Base-by-base conservation (phyloP, 2,113 vertebrate genomes). In the Piprites chloris region DNA sequence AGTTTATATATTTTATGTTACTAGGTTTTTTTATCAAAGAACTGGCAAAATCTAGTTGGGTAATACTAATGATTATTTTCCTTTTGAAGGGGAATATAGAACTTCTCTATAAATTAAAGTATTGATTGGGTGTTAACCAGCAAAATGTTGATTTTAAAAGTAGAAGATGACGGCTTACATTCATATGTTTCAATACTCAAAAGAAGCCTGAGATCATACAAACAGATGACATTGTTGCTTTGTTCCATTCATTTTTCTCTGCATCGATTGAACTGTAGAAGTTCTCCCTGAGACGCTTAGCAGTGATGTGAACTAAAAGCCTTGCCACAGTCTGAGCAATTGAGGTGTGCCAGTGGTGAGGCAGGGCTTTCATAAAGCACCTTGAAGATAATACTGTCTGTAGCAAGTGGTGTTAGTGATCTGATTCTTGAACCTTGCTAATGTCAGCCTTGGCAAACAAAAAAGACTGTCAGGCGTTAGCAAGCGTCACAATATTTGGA, bases 191-290 rank as follows among this genome's bases (percentile, higher is more conserved):
- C 22, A 73, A 27, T 28, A 8, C 30, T 63, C 35, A 39, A 24
- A 95, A 66, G 71, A 52, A 88, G 8, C 23, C 71, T 11, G 35
- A 93, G 67, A 42, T 46, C 9, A 14, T 46, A 53, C 58, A 63
- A 68, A 13, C 55, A 56, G n/a, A 8, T 23, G 28, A 6, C 21
- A 30, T 16, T 0, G 1, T 23, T 3, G 9, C 39, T 50, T 11
- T 53, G 6, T 50, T 53, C 49, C 44, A 11, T 58, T 81, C 9
- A 11, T 77, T 39, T 77, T 58, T n/a, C 17, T 73, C 47, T 65
- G 24, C 35, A 15, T 47, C 0, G 8, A 7, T n/a, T 46, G 46
- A 84, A 24, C 37, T 20, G 6, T 42, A 6, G 10, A 46, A 59
- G 61, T 58, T 26, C 27, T 27, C 74, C 20, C 35, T 59, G 77